Conservation (phyloP, 2,113 vertebrate genomes). For the Plectropomus leopardus region DNA sequence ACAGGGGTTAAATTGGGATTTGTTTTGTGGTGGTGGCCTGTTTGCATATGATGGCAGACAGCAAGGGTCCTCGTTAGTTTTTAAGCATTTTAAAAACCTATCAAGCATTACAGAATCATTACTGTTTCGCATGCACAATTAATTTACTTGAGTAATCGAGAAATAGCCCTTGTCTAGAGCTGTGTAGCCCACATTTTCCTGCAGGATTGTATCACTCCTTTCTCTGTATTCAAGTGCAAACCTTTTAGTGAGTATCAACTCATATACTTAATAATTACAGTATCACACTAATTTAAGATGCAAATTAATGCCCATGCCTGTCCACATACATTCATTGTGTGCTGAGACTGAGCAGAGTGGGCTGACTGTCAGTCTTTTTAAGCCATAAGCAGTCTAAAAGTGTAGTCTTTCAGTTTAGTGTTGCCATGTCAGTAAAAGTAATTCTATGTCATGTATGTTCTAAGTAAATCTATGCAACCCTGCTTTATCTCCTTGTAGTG, state of each 20-base stretch:
- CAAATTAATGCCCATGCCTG: not conserved
- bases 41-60: constrained; percentile 1
- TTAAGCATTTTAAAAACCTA: not conserved
- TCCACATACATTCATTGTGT: not conserved
- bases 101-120: too few species aligned
- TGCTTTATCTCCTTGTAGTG: too few species aligned
- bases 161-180: too few species aligned
- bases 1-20: constrained; percentile 52
- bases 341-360: constrained; percentile 19
- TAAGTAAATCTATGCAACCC: too few species aligned
- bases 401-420: not conserved
- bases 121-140: not conserved
- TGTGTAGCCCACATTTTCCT: not conserved
- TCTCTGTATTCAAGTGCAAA: not conserved
- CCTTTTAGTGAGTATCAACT: not conserved
- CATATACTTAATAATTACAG: constrained; percentile 23
- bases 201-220: not conserved
- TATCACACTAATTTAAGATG: not conserved
- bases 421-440: not conserved
- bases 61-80: not conserved
- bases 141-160: not conserved
- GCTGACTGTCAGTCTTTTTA: constrained; percentile 12
- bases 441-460: too few species aligned
- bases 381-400: constrained; percentile 9
- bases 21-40: constrained; percentile 20